Evolutionary conservation across 2,888 invertebrate species (phyloP).

Genomic region (Nomada fucata): DNA sequence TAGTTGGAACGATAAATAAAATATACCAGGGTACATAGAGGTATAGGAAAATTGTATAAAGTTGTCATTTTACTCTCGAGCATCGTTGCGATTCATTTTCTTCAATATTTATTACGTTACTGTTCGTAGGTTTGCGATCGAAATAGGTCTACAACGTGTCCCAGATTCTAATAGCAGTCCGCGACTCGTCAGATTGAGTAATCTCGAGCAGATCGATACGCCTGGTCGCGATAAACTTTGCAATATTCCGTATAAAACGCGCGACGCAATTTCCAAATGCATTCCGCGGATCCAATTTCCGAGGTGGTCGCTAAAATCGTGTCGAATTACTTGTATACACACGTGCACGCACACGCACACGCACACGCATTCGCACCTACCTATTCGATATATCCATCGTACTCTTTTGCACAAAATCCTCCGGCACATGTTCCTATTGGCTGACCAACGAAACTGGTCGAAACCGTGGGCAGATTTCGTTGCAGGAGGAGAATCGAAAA

Average conservation of each 20-base stretch:
- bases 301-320: constrained; percentile 58
- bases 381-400: background rate
- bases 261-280: constrained; percentile 58
- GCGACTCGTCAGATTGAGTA: constrained; percentile 15
- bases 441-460: constrained; percentile 10
- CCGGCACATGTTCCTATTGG: background rate
- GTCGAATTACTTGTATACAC: constrained; percentile 40
- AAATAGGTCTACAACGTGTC: background rate
- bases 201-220: constrained; percentile 34
- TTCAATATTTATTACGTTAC: background rate
- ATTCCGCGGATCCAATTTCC: constrained; percentile 63
- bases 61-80: too few relatives aligned
- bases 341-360: constrained; percentile 1
- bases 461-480: background rate
- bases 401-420: constrained; percentile 24
- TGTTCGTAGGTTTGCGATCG: background rate
- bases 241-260: constrained; percentile 29
- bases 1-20: too few relatives aligned
- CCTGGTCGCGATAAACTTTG: constrained; percentile 44
- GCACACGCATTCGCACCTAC: background rate
- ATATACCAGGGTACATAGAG: too few relatives aligned
- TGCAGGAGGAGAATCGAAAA: constrained; percentile 13
- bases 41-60: too few relatives aligned
- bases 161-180: constrained; percentile 8
- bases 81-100: too few relatives aligned